These are phyloP conservation scores for Xestoiulus laeticollis DNA, from an alignment of 2,888 invertebrate genomes.

Conservation along the genomic window DNA sequence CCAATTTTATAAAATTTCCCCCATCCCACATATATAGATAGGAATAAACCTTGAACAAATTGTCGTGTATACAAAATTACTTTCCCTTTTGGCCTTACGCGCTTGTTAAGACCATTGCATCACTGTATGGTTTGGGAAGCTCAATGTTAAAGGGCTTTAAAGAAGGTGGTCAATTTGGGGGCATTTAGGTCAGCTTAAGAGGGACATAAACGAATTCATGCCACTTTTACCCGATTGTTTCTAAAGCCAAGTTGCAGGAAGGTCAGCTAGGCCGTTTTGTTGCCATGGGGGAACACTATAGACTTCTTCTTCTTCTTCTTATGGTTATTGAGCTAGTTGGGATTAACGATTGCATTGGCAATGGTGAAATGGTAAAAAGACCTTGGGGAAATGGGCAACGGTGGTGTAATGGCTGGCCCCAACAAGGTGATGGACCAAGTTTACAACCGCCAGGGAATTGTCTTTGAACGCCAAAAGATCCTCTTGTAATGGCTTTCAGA, in stretches of 20 bases:
- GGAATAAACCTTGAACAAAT: not conserved
- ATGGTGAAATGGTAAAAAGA: conserved; percentile 12
- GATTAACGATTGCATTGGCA: not conserved
- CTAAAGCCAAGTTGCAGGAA: conserved; percentile 24
- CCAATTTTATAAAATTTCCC: not conserved
- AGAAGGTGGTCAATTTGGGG: not conserved
- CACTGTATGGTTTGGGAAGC: not conserved
- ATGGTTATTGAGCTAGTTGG: conserved; percentile 15
- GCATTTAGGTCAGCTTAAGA: not conserved
- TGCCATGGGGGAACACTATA: not conserved
- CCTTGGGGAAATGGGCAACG: not conserved
- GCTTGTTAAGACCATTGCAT: not conserved
- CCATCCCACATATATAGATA: not conserved
- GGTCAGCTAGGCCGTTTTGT: not conserved
- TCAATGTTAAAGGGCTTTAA: not conserved
- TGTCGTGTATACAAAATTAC: not conserved
- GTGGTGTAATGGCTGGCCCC: not conserved
- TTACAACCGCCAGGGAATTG: not conserved
- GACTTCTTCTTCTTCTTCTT: not conserved
- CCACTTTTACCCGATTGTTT: not conserved
- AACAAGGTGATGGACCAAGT: conserved; percentile 19
- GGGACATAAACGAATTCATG: conserved; percentile 14
- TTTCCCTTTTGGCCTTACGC: not conserved
- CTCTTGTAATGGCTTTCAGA: not conserved
- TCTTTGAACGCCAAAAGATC: conserved; percentile 24